These are phyloP conservation scores for Nephrotoma appendiculata DNA, from an alignment of 2,888 invertebrate species.

Conservation along the genomic window DNA sequence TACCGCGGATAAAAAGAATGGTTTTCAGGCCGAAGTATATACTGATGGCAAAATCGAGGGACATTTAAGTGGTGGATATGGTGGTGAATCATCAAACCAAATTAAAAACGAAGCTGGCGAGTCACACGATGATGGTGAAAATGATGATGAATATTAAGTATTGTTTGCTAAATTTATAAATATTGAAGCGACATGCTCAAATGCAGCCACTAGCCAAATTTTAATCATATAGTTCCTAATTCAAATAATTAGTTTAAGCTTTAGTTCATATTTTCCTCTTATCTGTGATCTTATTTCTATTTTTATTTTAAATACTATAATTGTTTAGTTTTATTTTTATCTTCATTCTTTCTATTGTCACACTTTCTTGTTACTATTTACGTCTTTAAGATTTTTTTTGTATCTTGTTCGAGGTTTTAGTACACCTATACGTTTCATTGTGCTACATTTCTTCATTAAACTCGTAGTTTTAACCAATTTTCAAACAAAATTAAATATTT, in stretches of 20 bases:
- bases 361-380: neutral
- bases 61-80: slow-evolving; percentile 12
- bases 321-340: neutral
- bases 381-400: neutral
- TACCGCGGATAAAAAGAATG: slow-evolving; percentile 55
- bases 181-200: neutral
- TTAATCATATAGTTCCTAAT: neutral
- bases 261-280: neutral
- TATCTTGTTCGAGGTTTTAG: neutral
- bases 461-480: neutral
- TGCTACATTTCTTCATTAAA: neutral
- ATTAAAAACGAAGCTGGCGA: neutral
- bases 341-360: neutral
- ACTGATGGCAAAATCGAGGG: slow-evolving; percentile 27
- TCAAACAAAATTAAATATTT: neutral
- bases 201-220: neutral
- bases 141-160: neutral
- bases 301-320: neutral
- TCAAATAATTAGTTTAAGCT: neutral
- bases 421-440: neutral
- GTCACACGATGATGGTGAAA: neutral
- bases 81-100: neutral
- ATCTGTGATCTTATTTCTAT: neutral
- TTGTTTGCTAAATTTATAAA: neutral
- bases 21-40: slow-evolving; percentile 46